Percentiles rank a stretch among this genome's conserved stretches.
Conservation (phyloP, 1,140 invertebrate genomes). For the Drosophila eugracilis region DNA sequence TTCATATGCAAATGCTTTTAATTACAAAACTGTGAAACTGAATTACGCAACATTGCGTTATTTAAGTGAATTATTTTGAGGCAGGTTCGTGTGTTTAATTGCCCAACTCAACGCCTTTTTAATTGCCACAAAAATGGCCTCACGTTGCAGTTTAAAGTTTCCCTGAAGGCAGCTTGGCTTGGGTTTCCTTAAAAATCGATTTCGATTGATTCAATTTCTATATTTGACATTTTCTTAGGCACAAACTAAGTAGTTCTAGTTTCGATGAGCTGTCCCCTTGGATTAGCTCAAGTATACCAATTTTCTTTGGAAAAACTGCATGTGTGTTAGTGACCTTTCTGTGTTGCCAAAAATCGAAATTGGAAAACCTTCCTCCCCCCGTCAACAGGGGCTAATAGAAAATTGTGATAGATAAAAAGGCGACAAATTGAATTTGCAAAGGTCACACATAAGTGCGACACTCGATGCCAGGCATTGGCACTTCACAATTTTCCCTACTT, state of each 20-base stretch:
- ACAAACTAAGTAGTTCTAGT: neutral
- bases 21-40: conserved; percentile 82
- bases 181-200: conserved; percentile 46
- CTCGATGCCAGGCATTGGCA: conserved; percentile 74
- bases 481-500: conserved; percentile 37
- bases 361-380: conserved; percentile 17
- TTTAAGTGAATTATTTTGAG: conserved; percentile 68
- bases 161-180: conserved; percentile 27
- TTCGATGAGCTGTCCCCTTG: conserved; percentile 5
- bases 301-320: conserved; percentile 3
- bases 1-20: conserved; percentile 82
- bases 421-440: conserved; percentile 83
- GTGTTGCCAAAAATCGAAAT: conserved; percentile 21
- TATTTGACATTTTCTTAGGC: neutral
- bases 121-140: conserved; percentile 50
- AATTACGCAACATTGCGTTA: conserved; percentile 82
- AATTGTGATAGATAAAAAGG: conserved; percentile 82
- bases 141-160: conserved; percentile 33
- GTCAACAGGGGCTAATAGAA: conserved; percentile 59
- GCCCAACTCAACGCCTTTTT: conserved; percentile 77
- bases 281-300: conserved; percentile 20
- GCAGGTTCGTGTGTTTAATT: conserved; percentile 78
- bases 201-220: conserved; percentile 37
- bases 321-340: conserved; percentile 22
- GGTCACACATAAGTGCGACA: conserved; percentile 80